phyloP scores from a whole-genome alignment of 1,140 invertebrate genomes.

The Sesamia nonagrioides region DNA sequence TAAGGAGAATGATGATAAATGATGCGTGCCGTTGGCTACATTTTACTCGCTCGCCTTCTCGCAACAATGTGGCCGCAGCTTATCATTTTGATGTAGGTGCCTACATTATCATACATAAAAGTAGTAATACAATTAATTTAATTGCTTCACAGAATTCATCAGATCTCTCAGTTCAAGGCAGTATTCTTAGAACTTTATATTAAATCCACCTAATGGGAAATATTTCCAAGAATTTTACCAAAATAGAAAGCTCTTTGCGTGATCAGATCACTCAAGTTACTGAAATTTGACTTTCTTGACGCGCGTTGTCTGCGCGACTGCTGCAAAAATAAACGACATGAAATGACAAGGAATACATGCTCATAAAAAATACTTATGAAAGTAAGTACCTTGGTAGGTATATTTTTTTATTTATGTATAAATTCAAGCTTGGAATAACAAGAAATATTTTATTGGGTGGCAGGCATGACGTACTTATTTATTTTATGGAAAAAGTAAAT shows the following conservation, averaged over 20 bases:
- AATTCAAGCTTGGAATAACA: neutral
- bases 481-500: constrained; percentile 2
- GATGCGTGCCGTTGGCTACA: too few relatives aligned
- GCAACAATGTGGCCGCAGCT: too few relatives aligned
- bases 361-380: constrained; percentile 9
- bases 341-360: neutral
- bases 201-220: too few relatives aligned
- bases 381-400: neutral
- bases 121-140: too few relatives aligned
- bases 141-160: neutral
- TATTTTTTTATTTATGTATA: constrained; percentile 1
- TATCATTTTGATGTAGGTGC: too few relatives aligned
- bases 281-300: neutral
- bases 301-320: neutral
- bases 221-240: neutral
- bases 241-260: neutral
- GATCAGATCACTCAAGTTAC: neutral
- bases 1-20: too few relatives aligned
- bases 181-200: neutral
- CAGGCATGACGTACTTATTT: constrained; percentile 8
- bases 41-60: too few relatives aligned
- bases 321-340: neutral
- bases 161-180: too few relatives aligned
- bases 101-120: too few relatives aligned
- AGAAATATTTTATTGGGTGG: constrained; percentile 7